Base-by-base conservation (phyloP, 2,888 invertebrate genomes). In the Hydriomena furcata region DNA sequence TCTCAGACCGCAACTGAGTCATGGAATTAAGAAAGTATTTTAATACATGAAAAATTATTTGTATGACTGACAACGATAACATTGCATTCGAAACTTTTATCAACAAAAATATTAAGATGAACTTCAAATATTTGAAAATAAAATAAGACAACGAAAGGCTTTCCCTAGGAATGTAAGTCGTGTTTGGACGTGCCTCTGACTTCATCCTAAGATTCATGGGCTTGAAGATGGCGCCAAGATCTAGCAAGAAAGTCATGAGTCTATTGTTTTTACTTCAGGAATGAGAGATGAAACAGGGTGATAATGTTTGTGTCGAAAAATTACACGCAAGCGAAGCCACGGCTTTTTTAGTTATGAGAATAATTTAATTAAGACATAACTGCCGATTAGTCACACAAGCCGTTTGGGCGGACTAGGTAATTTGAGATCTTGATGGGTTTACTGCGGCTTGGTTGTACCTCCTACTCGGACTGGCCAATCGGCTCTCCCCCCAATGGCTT, bases 341-440 rank as follows among this genome's bases (percentile, higher is more conserved):
- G 7, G 24, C 20, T 43, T 11, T 13, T 37, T 32, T 24, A 43
- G 37, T 47, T 28, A 43, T 30, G 25, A 34, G 24, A 79, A 79
- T 86, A 87, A 88, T 88, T 88, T 84, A 90, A 90, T 90, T 88
- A 88, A 86, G 84, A 84, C 76, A 83, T 86, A 85, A 84, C 84
- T 82, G 71, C 79, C 86, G 88, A 89, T 90, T 89, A 88, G 89
- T 86, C 87, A 87, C 85, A 87, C 87, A 73, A 80, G 77, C 76
- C 79, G 74, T 84, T 85, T 86, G 87, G 88, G 86, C 87, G 87
- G 85, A 76, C 71, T 76, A 68, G 76, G 88, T 87, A 89, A 89
- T 87, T 84, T 79, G 86, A 89, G 78, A 84, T 69, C 73, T 71
- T 83, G 82, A 87, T 85, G 77, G 83, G 74, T 81, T 87, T 84